Evolutionary conservation across 2,888 invertebrate species (phyloP).

Genomic region (Dioctria linearis): DNA sequence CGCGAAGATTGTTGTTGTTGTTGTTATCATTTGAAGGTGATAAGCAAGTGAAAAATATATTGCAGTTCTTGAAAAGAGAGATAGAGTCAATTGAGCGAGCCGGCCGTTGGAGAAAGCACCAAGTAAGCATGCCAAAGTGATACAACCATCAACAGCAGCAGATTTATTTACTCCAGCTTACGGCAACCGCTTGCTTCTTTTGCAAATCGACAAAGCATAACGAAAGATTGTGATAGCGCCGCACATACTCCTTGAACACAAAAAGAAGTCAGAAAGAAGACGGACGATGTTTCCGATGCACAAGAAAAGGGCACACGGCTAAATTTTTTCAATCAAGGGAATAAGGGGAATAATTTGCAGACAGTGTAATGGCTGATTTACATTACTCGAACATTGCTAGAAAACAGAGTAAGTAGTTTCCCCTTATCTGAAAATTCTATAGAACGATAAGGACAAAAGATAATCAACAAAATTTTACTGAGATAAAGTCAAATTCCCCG

Average conservation of each 20-base stretch:
- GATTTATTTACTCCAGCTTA: constrained; percentile 5
- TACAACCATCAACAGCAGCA: background rate
- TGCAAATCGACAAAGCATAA: constrained; percentile 26
- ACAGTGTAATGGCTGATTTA: background rate
- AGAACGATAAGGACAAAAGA: too few relatives aligned
- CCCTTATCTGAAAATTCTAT: too few relatives aligned
- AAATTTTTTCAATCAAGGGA: background rate
- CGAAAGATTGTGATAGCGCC: constrained; percentile 27
- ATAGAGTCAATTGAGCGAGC: background rate
- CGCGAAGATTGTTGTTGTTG: too few relatives aligned
- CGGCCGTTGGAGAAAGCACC: background rate
- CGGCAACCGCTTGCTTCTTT: constrained; percentile 10
- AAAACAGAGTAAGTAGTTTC: too few relatives aligned
- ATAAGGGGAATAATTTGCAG: background rate
- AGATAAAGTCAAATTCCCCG: too few relatives aligned
- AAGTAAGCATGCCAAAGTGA: background rate
- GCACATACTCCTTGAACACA: background rate
- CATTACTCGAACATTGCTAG: too few relatives aligned
- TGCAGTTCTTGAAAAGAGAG: constrained; percentile 13
- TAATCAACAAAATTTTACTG: too few relatives aligned
- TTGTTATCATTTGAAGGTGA: background rate
- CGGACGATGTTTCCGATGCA: constrained; percentile 8
- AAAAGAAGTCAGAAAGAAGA: constrained; percentile 5
- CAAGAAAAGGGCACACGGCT: background rate
- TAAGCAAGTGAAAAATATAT: background rate